Percentiles rank a stretch among this genome's conserved stretches.
phyloP scores from a whole-genome alignment of 2,797 vertebrate genomes.

The Calcarius lapponicus region DNA sequence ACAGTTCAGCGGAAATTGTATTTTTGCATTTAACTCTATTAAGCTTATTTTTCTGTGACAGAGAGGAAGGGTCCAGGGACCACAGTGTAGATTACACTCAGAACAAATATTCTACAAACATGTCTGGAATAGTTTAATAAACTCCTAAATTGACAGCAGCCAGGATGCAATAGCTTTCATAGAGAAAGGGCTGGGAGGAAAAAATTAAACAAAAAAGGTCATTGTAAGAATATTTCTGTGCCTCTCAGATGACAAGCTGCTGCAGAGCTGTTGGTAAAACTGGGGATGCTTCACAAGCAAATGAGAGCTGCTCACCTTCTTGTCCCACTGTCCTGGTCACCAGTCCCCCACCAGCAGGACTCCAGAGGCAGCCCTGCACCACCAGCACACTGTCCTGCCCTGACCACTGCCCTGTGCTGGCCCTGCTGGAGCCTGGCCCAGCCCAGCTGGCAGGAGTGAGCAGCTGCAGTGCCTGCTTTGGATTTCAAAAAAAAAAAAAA shows the following conservation, averaged over 20 bases:
- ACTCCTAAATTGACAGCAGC: neutral
- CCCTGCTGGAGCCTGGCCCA: neutral
- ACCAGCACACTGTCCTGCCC: neutral
- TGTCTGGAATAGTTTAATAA: neutral
- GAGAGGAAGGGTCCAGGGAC: neutral
- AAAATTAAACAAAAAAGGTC: neutral
- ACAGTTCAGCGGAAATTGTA: constrained; percentile 46
- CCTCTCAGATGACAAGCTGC: neutral
- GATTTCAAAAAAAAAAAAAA: neutral
- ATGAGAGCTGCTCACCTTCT: neutral
- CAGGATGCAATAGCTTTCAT: neutral
- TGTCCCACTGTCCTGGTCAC: rapidly evolving
- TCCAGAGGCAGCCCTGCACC: neutral
- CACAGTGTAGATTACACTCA: neutral
- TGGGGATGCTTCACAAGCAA: neutral
- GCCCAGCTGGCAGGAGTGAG: rapidly evolving
- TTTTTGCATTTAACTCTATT: constrained; percentile 59
- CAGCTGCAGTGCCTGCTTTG: rapidly evolving
- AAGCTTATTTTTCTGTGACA: constrained; percentile 37
- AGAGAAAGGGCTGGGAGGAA: neutral
- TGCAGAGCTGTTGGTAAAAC: neutral
- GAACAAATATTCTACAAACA: neutral
- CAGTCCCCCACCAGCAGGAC: neutral
- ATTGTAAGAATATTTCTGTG: neutral
- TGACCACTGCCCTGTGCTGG: rapidly evolving